Conservation (phyloP, 2,888 invertebrate genomes). For the Schizotus pectinicornis region DNA sequence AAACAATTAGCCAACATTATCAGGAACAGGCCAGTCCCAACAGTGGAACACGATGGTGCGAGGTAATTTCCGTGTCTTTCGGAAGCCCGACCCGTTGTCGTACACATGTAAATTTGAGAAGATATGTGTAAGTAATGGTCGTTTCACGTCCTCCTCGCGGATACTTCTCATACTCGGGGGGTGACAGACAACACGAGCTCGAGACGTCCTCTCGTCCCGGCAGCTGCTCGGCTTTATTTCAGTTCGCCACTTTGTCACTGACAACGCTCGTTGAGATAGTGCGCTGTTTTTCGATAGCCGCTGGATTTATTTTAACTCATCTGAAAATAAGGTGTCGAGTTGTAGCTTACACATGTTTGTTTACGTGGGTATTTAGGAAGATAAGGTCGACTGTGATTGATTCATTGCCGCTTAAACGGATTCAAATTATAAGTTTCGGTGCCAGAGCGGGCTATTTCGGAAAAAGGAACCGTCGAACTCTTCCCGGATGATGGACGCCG, state of each 20-base stretch:
- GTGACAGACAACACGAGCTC: slow-evolving; percentile 50
- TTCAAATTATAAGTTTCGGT: slow-evolving; percentile 43
- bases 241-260: slow-evolving; percentile 55
- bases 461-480: slow-evolving; percentile 10
- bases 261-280: slow-evolving; percentile 49
- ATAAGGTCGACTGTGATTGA: slow-evolving; percentile 54
- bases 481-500: slow-evolving; percentile 10
- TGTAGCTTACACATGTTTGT: slow-evolving; percentile 57
- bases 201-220: slow-evolving; percentile 30
- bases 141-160: slow-evolving; percentile 37
- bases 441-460: slow-evolving; percentile 28
- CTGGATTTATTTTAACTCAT: slow-evolving; percentile 52
- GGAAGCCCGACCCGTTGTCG: slow-evolving; percentile 39
- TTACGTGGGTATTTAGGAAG: slow-evolving; percentile 53
- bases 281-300: slow-evolving; percentile 46
- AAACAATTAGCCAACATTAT: neutral
- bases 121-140: slow-evolving; percentile 37
- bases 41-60: slow-evolving; percentile 36
- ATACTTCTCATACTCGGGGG: slow-evolving; percentile 48
- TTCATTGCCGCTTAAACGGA: slow-evolving; percentile 47
- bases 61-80: slow-evolving; percentile 35
- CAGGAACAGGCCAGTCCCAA: slow-evolving; percentile 34
- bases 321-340: slow-evolving; percentile 56
- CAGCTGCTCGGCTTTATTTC: slow-evolving; percentile 55
- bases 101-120: slow-evolving; percentile 47